Base-by-base conservation (phyloP, 2,888 invertebrate species). In the Sinentomon sp. region DNA sequence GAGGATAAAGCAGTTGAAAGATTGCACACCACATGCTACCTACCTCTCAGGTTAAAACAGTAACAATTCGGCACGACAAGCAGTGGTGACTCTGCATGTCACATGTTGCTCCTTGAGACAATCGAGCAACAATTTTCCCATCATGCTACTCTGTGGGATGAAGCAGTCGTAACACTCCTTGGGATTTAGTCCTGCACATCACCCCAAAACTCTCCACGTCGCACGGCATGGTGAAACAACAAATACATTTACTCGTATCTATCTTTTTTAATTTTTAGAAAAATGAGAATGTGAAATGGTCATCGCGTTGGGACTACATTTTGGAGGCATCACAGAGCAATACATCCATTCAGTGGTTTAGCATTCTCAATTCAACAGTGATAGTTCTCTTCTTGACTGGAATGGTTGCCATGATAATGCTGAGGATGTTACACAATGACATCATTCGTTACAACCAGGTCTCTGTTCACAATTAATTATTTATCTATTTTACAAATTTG, bases 401-500 rank as follows among this genome's bases (percentile, higher is more conserved):
- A 43, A 97, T 97, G 94, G 89, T 97, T 12, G 94, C 92, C 18
- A 97, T 97, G 94, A 97, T 97, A 48, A 64, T 97, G 55, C 56
- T 97, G 43, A 63, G 94, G 39, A 97, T 94, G 1, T 59, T 97
- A 38, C 92, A 97, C 53, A 87, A 92, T 53, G 97, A 97, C 56
- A 94, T 99, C 46, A 92, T 94, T 4, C 65, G 94, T 45, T 97
- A 97, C 53, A 97, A 97, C 56, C 89, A 94, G 61, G 68, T 66
- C 47, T 43, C n/a, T n/a, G n/a, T n/a, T n/a, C n/a, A n/a, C n/a
- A n/a, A n/a, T n/a, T n/a, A n/a, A n/a, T n/a, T n/a, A n/a, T n/a
- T n/a, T n/a, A n/a, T n/a, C n/a, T n/a, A n/a, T n/a, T n/a, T n/a
- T n/a, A n/a, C n/a, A n/a, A n/a, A n/a, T n/a, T n/a, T n/a, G n/a